phyloP scores from a whole-genome alignment of 2,888 invertebrate genomes.

The Nomada goodeniana region DNA sequence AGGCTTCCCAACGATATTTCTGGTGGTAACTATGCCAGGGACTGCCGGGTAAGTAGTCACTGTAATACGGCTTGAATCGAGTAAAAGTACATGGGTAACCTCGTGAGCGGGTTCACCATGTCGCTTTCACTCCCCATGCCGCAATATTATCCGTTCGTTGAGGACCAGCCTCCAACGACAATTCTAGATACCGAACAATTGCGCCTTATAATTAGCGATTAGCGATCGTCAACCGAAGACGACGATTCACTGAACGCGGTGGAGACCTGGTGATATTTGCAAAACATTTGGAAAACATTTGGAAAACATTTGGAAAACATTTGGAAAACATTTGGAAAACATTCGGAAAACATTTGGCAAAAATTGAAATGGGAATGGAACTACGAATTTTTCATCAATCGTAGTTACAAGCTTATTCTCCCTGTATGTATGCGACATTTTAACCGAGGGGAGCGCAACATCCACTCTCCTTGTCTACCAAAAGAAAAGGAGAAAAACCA shows the following conservation, averaged over 20 bases:
- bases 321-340: constrained; percentile 21
- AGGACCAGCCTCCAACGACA: constrained; percentile 64
- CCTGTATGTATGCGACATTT: background rate
- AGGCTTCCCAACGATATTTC: constrained; percentile 78
- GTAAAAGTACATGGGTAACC: constrained; percentile 80
- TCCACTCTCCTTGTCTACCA: background rate
- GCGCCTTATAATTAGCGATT: background rate
- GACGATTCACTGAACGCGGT: background rate
- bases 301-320: background rate
- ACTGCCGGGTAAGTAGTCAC: constrained; percentile 76
- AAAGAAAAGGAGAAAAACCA: background rate
- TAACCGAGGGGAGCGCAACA: background rate
- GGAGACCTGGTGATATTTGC: constrained; percentile 33
- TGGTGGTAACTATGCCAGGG: constrained; percentile 80
- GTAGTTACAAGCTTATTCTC: no score
- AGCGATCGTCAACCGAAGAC: constrained; percentile 10
- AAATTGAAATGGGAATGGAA: no score
- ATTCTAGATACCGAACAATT: constrained; percentile 50
- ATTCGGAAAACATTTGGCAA: background rate
- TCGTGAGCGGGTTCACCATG: constrained; percentile 78
- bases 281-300: background rate
- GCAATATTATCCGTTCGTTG: constrained; percentile 71
- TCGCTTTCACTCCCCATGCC: constrained; percentile 79
- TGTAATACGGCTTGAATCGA: constrained; percentile 74
- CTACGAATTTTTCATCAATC: no score